A percentile compares a stretch with the other conserved stretches of the same genome.
These are phyloP conservation scores for Mycalesis mineus DNA, from an alignment of 2,888 invertebrate species.

Conservation along the genomic window DNA sequence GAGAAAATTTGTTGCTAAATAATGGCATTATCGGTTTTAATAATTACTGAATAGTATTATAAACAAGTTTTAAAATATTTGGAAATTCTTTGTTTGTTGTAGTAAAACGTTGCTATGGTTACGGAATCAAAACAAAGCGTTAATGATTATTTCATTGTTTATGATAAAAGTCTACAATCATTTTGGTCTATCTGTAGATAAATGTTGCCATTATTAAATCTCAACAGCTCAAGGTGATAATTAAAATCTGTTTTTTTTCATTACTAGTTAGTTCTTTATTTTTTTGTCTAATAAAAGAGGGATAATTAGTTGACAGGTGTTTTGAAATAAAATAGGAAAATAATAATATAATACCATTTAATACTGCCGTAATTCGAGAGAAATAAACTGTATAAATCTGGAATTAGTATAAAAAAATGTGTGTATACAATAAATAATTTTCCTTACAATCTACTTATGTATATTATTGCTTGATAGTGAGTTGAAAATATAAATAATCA, in stretches of 20 bases:
- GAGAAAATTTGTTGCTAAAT: slow-evolving; percentile 83
- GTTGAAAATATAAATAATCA: slow-evolving; percentile 10
- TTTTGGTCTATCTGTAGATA: too few relatives aligned
- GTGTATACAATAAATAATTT: slow-evolving; percentile 25
- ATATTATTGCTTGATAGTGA: slow-evolving; percentile 16
- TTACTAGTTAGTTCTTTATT: too few relatives aligned
- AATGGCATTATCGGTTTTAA: slow-evolving; percentile 75
- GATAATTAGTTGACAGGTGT: too few relatives aligned
- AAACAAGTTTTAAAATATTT: neutral
- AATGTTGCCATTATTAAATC: slow-evolving; percentile 1
- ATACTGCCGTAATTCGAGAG: slow-evolving; percentile 60
- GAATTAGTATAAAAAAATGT: slow-evolving; percentile 34
- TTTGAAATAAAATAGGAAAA: slow-evolving; percentile 8
- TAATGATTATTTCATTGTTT: too few relatives aligned
- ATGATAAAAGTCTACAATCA: too few relatives aligned
- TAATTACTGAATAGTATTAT: neutral
- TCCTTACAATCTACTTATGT: slow-evolving; percentile 17
- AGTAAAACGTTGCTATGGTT: slow-evolving; percentile 7
- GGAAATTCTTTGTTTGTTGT: slow-evolving; percentile 3
- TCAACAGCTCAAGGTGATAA: too few relatives aligned
- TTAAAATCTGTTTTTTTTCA: too few relatives aligned
- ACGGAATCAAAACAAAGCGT: neutral
- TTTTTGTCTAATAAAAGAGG: too few relatives aligned
- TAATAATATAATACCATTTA: slow-evolving; percentile 35
- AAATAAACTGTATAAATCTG: slow-evolving; percentile 32